Evolutionary conservation across 2,888 invertebrate genomes (phyloP), one percentile per base, ranked within the genome.

Genomic region (Polydrusus cervinus): DNA sequence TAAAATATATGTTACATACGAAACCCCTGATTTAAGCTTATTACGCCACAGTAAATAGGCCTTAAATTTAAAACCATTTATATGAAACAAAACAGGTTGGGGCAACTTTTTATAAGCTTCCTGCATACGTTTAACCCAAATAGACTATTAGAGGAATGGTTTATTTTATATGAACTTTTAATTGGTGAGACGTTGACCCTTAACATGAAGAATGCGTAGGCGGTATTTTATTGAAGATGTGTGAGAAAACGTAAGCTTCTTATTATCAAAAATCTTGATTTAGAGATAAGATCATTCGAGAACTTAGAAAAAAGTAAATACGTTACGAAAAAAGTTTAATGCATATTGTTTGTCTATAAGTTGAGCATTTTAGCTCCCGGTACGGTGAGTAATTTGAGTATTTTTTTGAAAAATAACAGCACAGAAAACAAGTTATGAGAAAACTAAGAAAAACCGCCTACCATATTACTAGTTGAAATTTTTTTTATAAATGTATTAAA

Each of bases 241-340:
- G 74, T 74, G 74, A 65, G 70, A 74, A 69, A 51, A 53, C 13
- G 20, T 74, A 74, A 74, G 70, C 64, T 65, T 30, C 60, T 49
- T 66, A 74, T 40, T 60, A 60, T 49, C 30, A 47, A 70, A 70
- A 60, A 74, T 74, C 74, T 74, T 74, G 74, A 74, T 74, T 74
- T 70, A 65, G 40, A 69, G 74, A 74, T 74, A 74, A 74, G 53
- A 53, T 74, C 70, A 51, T 70, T 65, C 62, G 16, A 13, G 67
- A 55, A 62, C 53, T 73, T 68, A 64, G 61, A 43, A 11, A 8
- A 30, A 30, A 34, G 10, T 3, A 1, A 51, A 11, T 18, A 49
- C 18, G 14, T 18, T 6, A 6, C 3, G 49, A 20, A 51, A 51
- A 16, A 14, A 9, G 25, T 53, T 20, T 25, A 53, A 3, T 8